Evolutionary conservation across 2,113 vertebrate genomes (phyloP), one percentile per base, ranked within the genome.

Genomic region (Ursus arctos): DNA sequence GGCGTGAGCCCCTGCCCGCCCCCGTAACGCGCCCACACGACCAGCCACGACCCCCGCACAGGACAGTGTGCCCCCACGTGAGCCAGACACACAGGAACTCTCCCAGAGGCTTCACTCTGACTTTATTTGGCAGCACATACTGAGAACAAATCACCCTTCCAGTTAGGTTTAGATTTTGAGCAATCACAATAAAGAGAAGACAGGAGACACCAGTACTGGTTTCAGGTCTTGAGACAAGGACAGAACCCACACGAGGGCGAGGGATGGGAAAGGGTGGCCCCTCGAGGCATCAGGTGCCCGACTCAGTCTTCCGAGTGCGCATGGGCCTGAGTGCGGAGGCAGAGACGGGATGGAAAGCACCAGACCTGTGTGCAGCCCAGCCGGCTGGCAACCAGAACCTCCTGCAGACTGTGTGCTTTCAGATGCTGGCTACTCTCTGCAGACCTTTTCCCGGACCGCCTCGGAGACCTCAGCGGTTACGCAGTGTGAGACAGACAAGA

Each of bases 61-160:
- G 74, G 24, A 12, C 10, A n/a, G 59, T 1, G 28, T 4, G 24
- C 7, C 22, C 65, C 71, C 51, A 4, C 14, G 65, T 4, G 19
- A 36, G 77, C 8, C 13, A 6, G 76, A 15, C 0, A 1, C 59
- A 8, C 19, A 26, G 49, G 0, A 1, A n/a, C 0, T 2, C 15
- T 9, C 28, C 74, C 9, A 40, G 80, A 51, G 22, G 59, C 28
- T 61, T 33, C 59, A 1, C 8, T 24, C 49, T 4, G 12, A 51
- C 33, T 79, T 98, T 98, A 98, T 96, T 98, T 16, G 89, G 69
- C 57, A 76, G n/a, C 31, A 71, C 28, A 59, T 47, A 83, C 33
- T 4, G 72, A 91, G 69, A 85, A 19, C 49, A 40, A 33, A 6
- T 4, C 11, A n/a, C 6, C 49, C 47, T 80, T 6, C 6, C n/a